Evolutionary conservation across 2,888 invertebrate species (phyloP).

Genomic region (Pollenia amentaria): DNA sequence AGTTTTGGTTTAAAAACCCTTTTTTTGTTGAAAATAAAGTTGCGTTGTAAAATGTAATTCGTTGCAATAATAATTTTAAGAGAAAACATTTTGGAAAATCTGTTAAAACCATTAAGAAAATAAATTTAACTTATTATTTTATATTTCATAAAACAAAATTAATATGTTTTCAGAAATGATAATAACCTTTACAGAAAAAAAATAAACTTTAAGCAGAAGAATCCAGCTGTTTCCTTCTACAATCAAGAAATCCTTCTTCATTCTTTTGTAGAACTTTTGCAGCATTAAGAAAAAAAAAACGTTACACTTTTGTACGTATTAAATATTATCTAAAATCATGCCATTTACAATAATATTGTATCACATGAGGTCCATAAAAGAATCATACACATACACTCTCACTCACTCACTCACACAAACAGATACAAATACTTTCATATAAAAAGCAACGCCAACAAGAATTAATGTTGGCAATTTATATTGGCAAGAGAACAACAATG

Average conservation of each 20-base stretch:
- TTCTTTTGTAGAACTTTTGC: conserved; percentile 33
- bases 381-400: conserved; percentile 23
- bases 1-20: too few species aligned
- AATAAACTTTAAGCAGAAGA: neutral
- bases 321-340: conserved; percentile 63
- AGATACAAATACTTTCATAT: neutral
- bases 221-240: conserved; percentile 47
- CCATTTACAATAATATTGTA: conserved; percentile 58
- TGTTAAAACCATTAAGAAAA: neutral
- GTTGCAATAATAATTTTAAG: neutral
- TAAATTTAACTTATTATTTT: conserved; percentile 29
- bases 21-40: neutral
- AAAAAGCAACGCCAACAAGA: conserved; percentile 52
- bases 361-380: conserved; percentile 28
- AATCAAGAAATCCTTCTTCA: conserved; percentile 33
- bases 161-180: conserved; percentile 31
- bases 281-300: conserved; percentile 10
- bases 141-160: conserved; percentile 23
- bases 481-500: conserved; percentile 66
- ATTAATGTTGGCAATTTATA: conserved; percentile 75
- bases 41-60: too few species aligned
- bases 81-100: neutral
- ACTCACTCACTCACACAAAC: neutral
- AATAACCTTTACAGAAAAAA: neutral
- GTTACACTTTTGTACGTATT: conserved; percentile 42